Evolutionary conservation across 2,113 vertebrate genomes (phyloP), one percentile per base, ranked within the genome.

Genomic region (Coreoperca whiteheadi): DNA sequence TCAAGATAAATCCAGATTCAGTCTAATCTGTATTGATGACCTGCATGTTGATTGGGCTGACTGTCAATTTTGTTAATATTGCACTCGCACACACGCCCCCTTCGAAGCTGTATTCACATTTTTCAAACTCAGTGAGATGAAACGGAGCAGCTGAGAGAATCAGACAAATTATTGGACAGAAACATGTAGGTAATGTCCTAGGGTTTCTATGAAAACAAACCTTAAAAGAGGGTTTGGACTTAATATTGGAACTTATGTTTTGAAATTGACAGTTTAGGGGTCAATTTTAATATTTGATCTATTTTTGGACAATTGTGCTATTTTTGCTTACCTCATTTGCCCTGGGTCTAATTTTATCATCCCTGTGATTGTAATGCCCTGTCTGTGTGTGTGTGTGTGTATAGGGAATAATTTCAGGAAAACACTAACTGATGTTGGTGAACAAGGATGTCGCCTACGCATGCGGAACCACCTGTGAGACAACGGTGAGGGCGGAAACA

Each of bases 381-480:
- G 32, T 57, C 21, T 64, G 32, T 20, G 8, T 60, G 2, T 30
- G 6, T 32, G 8, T 50, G 43, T 71, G 11, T 7, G 28, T 10
- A n/a, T 50, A 4, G 4, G 25, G 5, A 34, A 54, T 30, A 3
- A 72, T 25, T n/a, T 54, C 3, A n/a, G 18, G 28, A 16, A 23
- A 23, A 6, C 18, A 9, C 7, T 1, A 32, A 34, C 32, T 18
- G 25, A 10, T 51, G 8, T 41, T 43, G 4, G 10, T 30, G 20
- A 37, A 8, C 23, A 6, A 10, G 16, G 11, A 50, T 20, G 14
- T 30, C 39, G 12, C 2, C 18, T 3, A 5, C 70, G 82, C 76
- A 74, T 74, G 59, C 69, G 76, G 0, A 43, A 75, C 2, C 18
- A 64, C 88, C 90, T 89, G 87, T 16, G 28, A 90, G 93, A 30